Conservation (phyloP, 2,888 invertebrate genomes). For the Mantis religiosa region DNA sequence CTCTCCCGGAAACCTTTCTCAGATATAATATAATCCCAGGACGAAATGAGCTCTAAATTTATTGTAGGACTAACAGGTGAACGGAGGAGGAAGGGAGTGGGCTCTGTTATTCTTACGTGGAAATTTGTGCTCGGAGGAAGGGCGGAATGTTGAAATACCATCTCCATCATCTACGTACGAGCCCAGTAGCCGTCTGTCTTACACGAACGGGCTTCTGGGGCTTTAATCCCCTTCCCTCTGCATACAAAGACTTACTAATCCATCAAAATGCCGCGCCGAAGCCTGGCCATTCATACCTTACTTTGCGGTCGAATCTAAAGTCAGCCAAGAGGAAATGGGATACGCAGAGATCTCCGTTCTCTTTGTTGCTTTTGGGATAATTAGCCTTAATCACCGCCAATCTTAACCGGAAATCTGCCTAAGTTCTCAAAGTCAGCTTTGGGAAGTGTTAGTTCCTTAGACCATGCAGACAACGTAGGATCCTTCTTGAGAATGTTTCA, state of each 20-base stretch:
- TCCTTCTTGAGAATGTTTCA: too few relatives aligned
- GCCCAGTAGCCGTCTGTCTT: neutral
- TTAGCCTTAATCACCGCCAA: neutral
- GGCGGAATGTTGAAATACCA: neutral
- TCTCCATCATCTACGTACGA: neutral
- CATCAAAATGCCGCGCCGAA: neutral
- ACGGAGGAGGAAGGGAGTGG: neutral
- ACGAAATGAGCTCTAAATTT: neutral
- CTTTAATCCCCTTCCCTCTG: neutral
- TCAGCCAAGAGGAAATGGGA: neutral
- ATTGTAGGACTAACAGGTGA: neutral
- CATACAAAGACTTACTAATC: conserved; percentile 11
- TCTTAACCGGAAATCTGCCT: neutral
- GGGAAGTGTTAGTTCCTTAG: too few relatives aligned
- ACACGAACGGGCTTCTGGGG: neutral
- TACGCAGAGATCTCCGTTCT: neutral
- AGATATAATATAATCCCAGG: neutral
- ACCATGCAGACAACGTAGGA: too few relatives aligned
- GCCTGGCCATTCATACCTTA: neutral
- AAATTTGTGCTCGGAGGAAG: neutral
- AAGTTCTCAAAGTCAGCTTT: neutral
- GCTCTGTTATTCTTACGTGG: neutral
- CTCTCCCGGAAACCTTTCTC: neutral
- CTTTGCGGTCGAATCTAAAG: neutral
- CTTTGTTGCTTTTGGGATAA: neutral